Evolutionary conservation across 2,888 invertebrate species (phyloP), one percentile per base, ranked within the genome.

Genomic region (Ferrisia virgata): DNA sequence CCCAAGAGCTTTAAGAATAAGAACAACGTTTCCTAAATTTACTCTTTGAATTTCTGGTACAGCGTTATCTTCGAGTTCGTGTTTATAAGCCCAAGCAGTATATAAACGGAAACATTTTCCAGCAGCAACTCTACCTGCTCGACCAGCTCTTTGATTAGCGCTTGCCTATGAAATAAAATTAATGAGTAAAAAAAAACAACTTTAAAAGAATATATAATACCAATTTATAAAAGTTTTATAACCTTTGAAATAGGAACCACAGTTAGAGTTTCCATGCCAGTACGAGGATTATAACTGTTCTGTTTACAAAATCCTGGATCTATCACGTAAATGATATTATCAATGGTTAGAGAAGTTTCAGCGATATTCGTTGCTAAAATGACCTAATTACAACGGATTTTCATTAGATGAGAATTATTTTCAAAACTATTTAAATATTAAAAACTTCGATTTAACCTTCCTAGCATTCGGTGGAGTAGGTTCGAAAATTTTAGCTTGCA

Each of bases 271-370:
- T 99, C 99, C 96, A 99, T 99, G 31, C 99, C 99, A 0, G 98
- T 98, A 86, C 97, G 92, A 0, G 99, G 97, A 90, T 99, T 95
- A 88, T 98, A 99, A 89, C 98, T 97, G 88, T 99, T 99, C 89
- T 99, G 98, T 89, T 99, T 99, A 78, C 97, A 96, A 90, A 98
- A 99, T 0, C 99, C 99, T n/a, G 99, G 98, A 90, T 99, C 99
- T 86, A 99, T 98, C 0, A 99, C 99, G 89, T 97, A 99, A 85
- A 97, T 94, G 86, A 99, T 99, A 87, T 99, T 99, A 88, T 99
- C 99, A 87, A 99, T 99, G 0, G 99, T 99, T 40, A 99, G 90
- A 1, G 99, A 99, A 0, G 99, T 99, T 90, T 99, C 99, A 0
- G 99, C 99, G 87, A 99, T 99, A 88, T 99, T 99, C 22, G 99